These are phyloP conservation scores for Ophion obscuratus DNA, from an alignment of 2,888 invertebrate genomes.

Conservation along the genomic window DNA sequence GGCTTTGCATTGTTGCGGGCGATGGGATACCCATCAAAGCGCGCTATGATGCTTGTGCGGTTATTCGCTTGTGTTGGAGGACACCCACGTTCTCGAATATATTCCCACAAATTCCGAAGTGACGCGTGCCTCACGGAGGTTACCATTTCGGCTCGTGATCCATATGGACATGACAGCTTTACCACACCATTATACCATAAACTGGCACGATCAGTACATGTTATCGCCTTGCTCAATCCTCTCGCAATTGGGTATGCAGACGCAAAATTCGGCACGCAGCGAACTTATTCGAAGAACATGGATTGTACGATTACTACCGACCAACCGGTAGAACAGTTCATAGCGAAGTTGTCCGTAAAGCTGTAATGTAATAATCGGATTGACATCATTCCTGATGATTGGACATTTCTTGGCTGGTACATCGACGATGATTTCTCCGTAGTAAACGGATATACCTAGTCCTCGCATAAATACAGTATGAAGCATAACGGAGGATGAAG, in stretches of 20 bases:
- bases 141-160: conserved; percentile 41
- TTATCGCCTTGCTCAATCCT: conserved; percentile 7
- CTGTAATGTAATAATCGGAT: background rate
- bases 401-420: background rate
- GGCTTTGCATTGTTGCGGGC: conserved; percentile 32
- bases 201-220: background rate
- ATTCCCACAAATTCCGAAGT: conserved; percentile 49
- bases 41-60: conserved; percentile 3
- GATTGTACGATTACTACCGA: background rate
- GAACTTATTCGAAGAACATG: background rate
- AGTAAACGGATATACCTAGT: background rate
- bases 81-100: conserved; percentile 27
- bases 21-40: conserved; percentile 32
- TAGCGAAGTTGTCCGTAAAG: background rate
- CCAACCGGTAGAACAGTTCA: background rate
- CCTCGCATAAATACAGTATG: background rate
- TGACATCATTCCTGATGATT: background rate
- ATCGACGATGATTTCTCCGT: background rate
- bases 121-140: conserved; percentile 30
- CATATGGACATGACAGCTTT: conserved; percentile 11
- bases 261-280: background rate
- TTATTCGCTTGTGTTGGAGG: conserved; percentile 9
- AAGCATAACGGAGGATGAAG: background rate
- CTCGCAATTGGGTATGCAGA: conserved; percentile 7
- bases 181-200: conserved; percentile 13